phyloP scores from a whole-genome alignment of 2,797 vertebrate genomes.

The Muscicapa comitata region DNA sequence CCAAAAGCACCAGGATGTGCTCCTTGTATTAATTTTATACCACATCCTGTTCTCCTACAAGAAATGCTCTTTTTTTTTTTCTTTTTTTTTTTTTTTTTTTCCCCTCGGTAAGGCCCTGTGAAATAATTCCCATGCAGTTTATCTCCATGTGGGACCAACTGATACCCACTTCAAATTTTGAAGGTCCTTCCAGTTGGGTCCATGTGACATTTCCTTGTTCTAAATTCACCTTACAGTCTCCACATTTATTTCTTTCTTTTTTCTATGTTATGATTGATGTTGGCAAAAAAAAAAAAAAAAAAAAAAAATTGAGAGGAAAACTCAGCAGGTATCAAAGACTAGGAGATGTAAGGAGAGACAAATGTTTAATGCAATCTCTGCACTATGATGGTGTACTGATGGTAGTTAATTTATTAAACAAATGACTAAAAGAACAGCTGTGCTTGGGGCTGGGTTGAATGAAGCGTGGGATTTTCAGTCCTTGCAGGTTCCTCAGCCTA shows the following conservation, averaged over 20 bases:
- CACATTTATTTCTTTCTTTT: background rate
- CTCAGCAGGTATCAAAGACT: background rate
- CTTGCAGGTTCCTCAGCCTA: background rate
- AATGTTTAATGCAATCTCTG: background rate
- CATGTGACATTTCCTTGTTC: background rate
- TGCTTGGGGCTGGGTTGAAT: background rate
- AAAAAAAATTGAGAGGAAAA: background rate
- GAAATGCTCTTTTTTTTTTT: background rate
- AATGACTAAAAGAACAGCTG: rapidly evolving
- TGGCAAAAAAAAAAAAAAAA: background rate
- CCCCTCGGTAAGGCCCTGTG: background rate
- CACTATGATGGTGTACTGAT: rapidly evolving
- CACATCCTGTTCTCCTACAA: background rate
- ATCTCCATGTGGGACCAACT: background rate
- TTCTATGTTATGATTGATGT: background rate
- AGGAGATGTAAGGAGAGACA: background rate
- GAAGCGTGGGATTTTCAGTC: background rate
- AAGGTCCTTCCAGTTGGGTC: background rate
- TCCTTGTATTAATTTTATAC: background rate
- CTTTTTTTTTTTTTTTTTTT: too few relatives aligned
- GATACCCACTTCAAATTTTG: background rate
- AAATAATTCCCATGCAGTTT: background rate
- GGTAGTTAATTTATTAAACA: background rate
- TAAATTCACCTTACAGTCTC: background rate
- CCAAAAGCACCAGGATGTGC: background rate